Percentiles rank a stretch among this genome's conserved stretches.
Conservation (phyloP, 2,113 vertebrate species). For the Polypterus bichir region DNA sequence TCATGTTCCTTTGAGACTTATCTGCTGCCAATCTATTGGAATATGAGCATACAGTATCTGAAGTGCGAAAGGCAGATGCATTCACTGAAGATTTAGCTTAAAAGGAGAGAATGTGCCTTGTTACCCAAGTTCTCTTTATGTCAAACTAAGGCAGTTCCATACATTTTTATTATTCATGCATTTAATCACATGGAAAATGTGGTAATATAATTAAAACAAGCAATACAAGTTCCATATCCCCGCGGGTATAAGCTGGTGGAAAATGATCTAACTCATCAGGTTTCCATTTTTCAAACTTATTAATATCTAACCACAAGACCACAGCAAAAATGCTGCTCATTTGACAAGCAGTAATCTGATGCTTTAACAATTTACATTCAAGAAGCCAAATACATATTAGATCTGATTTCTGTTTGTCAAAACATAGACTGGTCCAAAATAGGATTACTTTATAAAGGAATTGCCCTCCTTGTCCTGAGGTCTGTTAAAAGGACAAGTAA, state of each 20-base stretch:
- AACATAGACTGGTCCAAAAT: not conserved
- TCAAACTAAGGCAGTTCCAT: slow-evolving; percentile 20
- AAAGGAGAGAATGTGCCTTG: slow-evolving; percentile 1
- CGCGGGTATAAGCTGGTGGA: slow-evolving; percentile 32
- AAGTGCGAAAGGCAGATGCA: not conserved
- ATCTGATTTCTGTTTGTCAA: slow-evolving; percentile 1
- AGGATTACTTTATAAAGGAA: not conserved
- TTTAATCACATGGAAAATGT: slow-evolving; percentile 56
- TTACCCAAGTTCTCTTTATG: slow-evolving; percentile 10
- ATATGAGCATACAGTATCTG: not conserved
- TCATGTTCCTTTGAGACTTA: not conserved
- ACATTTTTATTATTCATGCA: slow-evolving; percentile 47
- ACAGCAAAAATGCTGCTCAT: slow-evolving; percentile 26
- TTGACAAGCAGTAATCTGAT: slow-evolving; percentile 36
- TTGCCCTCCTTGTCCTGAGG: not conserved
- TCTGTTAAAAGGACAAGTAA: not conserved
- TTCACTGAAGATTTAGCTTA: slow-evolving; percentile 3
- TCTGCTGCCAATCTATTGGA: not conserved
- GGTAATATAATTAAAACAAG: slow-evolving; percentile 60
- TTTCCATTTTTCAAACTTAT: slow-evolving; percentile 49
- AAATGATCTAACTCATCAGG: slow-evolving; percentile 42
- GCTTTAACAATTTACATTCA: slow-evolving; percentile 29
- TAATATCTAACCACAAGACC: slow-evolving; percentile 43
- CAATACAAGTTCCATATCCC: slow-evolving; percentile 36
- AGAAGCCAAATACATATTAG: slow-evolving; percentile 28